A percentile compares a stretch with the other conserved stretches of the same genome.
These are phyloP conservation scores for Brachyalestes nurse DNA, from an alignment of 2,797 vertebrate species.

Conservation along the genomic window DNA sequence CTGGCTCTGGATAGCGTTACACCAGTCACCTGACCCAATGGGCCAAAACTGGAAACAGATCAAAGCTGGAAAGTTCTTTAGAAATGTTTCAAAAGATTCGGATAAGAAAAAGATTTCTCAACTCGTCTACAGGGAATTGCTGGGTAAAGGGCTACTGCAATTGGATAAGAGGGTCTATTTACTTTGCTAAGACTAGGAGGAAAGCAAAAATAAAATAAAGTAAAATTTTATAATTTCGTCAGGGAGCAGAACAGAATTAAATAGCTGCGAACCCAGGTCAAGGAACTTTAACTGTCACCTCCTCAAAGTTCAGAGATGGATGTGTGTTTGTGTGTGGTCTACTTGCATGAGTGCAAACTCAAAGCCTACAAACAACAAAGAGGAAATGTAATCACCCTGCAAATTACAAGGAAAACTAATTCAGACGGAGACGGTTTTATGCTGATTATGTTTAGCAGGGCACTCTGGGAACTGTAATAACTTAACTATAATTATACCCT, in stretches of 20 bases:
- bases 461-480: background rate
- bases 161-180: constrained; percentile 43
- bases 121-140: constrained; percentile 22
- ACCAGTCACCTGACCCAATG: background rate
- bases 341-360: background rate
- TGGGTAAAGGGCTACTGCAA: constrained; percentile 22
- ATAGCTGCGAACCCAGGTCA: too few relatives aligned
- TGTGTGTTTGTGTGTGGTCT: background rate
- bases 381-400: background rate
- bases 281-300: background rate
- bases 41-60: constrained; percentile 15
- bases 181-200: constrained; percentile 46
- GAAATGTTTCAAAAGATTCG: background rate
- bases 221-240: too few relatives aligned
- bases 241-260: too few relatives aligned
- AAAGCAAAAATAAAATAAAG: background rate
- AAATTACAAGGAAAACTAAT: background rate
- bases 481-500: background rate
- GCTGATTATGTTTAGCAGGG: background rate
- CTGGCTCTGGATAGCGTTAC: constrained; percentile 1
- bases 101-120: background rate
- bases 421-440: background rate
- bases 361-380: background rate
- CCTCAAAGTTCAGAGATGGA: too few relatives aligned
- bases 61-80: constrained; percentile 6